These are phyloP conservation scores for Bradynema listronoti DNA, from an alignment of 1,140 invertebrate species.

Conservation along the genomic window DNA sequence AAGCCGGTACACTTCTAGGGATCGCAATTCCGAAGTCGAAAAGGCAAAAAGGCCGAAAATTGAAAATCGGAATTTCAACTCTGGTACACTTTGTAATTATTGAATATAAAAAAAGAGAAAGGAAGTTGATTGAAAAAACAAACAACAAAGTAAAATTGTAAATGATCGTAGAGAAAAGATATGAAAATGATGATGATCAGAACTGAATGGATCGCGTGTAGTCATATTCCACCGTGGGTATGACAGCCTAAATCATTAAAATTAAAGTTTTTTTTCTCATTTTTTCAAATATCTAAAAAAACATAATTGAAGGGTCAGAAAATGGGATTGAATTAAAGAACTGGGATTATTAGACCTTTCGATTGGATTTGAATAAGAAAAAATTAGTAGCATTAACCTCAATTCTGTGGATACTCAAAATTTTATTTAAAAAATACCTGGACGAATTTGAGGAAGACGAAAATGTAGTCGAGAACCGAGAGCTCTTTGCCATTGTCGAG, in stretches of 20 bases:
- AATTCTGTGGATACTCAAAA: neutral
- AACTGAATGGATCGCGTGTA: slow-evolving; percentile 94
- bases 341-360: slow-evolving; percentile 3
- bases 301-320: neutral
- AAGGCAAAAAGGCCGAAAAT: no score
- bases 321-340: slow-evolving; percentile 17
- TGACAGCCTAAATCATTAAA: slow-evolving; percentile 70
- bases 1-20: no score
- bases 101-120: no score
- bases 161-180: no score
- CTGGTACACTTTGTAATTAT: no score
- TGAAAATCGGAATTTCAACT: no score
- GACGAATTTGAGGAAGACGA: slow-evolving; percentile 99
- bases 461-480: slow-evolving; percentile 84
- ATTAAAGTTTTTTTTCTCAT: neutral
- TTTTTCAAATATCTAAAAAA: neutral
- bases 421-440: slow-evolving; percentile 38
- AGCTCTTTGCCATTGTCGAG: slow-evolving; percentile 89
- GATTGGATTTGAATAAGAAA: neutral
- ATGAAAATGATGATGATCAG: no score
- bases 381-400: neutral
- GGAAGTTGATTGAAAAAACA: no score
- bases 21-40: no score
- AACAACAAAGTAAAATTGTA: no score
- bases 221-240: slow-evolving; percentile 99